phyloP scores from a whole-genome alignment of 2,113 vertebrate species.

The Myrmecophaga tridactyla region DNA sequence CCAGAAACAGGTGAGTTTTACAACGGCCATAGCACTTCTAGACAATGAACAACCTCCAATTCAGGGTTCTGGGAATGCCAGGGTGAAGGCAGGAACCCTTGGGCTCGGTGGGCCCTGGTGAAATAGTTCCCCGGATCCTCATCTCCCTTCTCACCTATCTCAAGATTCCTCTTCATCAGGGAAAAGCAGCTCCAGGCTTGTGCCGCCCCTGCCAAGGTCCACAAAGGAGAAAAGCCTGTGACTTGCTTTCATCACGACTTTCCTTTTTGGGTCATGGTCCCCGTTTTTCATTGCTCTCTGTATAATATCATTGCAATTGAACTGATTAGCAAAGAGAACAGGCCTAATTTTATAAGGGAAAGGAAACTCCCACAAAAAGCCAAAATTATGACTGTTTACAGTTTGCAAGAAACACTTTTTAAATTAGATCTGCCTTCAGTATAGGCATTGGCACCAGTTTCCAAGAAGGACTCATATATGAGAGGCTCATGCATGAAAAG shows the following conservation, averaged over 20 bases:
- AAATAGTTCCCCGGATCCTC: neutral
- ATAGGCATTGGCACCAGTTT: neutral
- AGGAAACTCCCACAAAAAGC: constrained; percentile 44
- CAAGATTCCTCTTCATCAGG: neutral
- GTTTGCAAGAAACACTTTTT: constrained; percentile 49
- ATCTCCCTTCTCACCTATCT: neutral
- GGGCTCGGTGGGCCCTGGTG: neutral
- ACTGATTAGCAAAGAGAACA: constrained; percentile 19
- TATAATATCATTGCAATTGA: constrained; percentile 44
- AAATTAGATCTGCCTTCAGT: constrained; percentile 35
- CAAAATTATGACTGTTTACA: constrained; percentile 59
- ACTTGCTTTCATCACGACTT: neutral
- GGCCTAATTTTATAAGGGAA: constrained; percentile 44
- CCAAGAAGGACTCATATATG: neutral
- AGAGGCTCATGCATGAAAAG: neutral
- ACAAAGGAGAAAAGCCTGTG: neutral
- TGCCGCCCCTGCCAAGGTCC: neutral
- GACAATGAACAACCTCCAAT: rapidly evolving
- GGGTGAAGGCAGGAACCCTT: neutral
- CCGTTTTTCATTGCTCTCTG: constrained; percentile 25
- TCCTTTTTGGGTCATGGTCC: neutral
- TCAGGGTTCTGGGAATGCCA: neutral
- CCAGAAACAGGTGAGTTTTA: neutral
- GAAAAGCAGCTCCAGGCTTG: neutral
- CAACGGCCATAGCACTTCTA: rapidly evolving